Evolutionary conservation across 2,797 vertebrate species (phyloP).

Genomic region (Sebastes iracundus): DNA sequence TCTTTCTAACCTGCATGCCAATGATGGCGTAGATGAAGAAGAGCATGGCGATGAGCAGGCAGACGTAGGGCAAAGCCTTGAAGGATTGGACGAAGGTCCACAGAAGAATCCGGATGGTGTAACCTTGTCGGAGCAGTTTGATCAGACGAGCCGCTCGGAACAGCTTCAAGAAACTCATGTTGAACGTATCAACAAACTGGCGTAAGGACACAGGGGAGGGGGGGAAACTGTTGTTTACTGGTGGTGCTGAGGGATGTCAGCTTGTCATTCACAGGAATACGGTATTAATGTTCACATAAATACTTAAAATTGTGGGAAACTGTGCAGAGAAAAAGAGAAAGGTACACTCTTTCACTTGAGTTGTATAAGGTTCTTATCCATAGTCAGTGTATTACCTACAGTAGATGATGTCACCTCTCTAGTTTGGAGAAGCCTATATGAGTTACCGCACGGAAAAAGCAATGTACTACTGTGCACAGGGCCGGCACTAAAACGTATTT

Average conservation of each 20-base stretch:
- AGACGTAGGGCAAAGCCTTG: slow-evolving; percentile 98
- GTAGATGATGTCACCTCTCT: too few relatives aligned
- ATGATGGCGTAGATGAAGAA: slow-evolving; percentile 99
- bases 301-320: background rate
- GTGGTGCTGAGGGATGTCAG: background rate
- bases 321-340: background rate
- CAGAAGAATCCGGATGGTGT: slow-evolving; percentile 97
- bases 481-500: too few relatives aligned
- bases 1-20: slow-evolving; percentile 95
- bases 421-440: too few relatives aligned
- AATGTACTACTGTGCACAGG: too few relatives aligned
- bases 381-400: too few relatives aligned
- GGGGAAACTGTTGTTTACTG: background rate
- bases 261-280: background rate
- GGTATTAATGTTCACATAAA: background rate
- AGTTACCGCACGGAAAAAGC: too few relatives aligned
- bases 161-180: slow-evolving; percentile 98
- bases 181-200: slow-evolving; percentile 91
- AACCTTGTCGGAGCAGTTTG: slow-evolving; percentile 96
- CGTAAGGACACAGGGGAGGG: background rate
- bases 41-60: slow-evolving; percentile 98
- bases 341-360: background rate
- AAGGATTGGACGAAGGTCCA: slow-evolving; percentile 99
- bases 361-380: background rate
- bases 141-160: slow-evolving; percentile 97